Percentiles rank a stretch among this genome's conserved stretches.
phyloP scores from a whole-genome alignment of 1,140 invertebrate genomes.

The Drosophila murphyi region DNA sequence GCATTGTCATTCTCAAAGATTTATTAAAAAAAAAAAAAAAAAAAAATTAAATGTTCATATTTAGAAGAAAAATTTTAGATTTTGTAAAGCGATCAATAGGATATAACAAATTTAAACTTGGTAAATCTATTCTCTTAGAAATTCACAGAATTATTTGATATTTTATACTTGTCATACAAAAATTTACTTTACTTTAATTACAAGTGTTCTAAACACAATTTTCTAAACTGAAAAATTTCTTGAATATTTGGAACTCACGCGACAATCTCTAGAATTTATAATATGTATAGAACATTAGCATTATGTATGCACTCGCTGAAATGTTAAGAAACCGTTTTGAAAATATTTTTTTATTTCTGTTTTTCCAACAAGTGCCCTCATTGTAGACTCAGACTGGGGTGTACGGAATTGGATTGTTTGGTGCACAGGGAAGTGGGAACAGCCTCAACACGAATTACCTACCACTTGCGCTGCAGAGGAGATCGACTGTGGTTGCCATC shows the following conservation, averaged over 20 bases:
- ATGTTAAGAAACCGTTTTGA: slow-evolving; percentile 28
- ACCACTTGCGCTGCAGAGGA: slow-evolving; percentile 70
- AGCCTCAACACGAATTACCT: slow-evolving; percentile 83
- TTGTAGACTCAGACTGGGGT: slow-evolving; percentile 20
- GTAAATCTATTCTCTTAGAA: no score
- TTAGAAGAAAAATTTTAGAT: no score
- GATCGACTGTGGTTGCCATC: slow-evolving; percentile 76
- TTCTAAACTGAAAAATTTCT: no score
- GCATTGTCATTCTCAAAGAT: no score
- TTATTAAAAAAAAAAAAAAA: no score
- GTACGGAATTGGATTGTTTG: slow-evolving; percentile 24
- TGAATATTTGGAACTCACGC: background rate
- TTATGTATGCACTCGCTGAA: slow-evolving; percentile 32
- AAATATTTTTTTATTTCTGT: slow-evolving; percentile 7
- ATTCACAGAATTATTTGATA: no score
- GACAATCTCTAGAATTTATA: slow-evolving; percentile 5
- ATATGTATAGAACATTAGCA: slow-evolving; percentile 9
- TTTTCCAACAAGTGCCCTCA: slow-evolving; percentile 36
- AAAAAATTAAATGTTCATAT: no score
- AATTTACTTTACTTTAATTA: no score
- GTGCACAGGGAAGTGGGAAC: slow-evolving; percentile 52
- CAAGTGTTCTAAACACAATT: no score
- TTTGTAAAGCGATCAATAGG: no score
- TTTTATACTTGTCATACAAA: no score
- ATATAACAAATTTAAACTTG: background rate